Percentiles rank a stretch among this genome's conserved stretches.
phyloP scores from a whole-genome alignment of 2,888 invertebrate genomes.

The Chloromyia formosa region DNA sequence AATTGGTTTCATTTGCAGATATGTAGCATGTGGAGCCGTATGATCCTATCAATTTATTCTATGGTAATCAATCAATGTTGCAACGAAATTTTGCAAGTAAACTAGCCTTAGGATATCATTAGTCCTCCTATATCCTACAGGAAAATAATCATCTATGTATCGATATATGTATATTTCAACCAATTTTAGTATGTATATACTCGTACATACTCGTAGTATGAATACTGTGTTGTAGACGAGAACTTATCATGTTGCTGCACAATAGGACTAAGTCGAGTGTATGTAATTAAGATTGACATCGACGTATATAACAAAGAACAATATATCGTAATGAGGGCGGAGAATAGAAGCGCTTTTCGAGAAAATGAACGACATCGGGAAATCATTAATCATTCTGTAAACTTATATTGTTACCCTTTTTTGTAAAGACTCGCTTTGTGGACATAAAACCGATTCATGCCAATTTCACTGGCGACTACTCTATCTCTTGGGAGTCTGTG shows the following conservation, averaged over 20 bases:
- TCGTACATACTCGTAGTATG: too few species aligned
- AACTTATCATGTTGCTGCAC: too few species aligned
- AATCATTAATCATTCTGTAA: constrained; percentile 18
- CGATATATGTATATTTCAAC: background rate
- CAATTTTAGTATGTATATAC: background rate
- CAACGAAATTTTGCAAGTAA: background rate
- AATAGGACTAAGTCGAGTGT: background rate
- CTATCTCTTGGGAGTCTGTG: too few species aligned
- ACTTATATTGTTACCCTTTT: constrained; percentile 1
- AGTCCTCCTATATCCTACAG: background rate
- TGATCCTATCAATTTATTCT: background rate
- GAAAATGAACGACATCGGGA: constrained; percentile 16
- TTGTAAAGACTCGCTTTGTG: background rate
- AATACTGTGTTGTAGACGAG: too few species aligned
- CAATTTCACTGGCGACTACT: background rate
- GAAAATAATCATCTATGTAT: background rate
- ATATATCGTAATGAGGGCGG: constrained; percentile 1
- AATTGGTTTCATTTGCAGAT: too few species aligned
- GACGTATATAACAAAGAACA: constrained; percentile 5
- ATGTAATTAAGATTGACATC: constrained; percentile 6
- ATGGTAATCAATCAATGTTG: constrained; percentile 10
- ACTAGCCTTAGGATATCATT: background rate
- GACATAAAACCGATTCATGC: constrained; percentile 1
- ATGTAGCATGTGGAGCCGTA: too few species aligned
- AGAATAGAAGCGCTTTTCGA: background rate